Base-by-base conservation (phyloP, 1,140 invertebrate genomes). In the Mercenaria mercenaria region DNA sequence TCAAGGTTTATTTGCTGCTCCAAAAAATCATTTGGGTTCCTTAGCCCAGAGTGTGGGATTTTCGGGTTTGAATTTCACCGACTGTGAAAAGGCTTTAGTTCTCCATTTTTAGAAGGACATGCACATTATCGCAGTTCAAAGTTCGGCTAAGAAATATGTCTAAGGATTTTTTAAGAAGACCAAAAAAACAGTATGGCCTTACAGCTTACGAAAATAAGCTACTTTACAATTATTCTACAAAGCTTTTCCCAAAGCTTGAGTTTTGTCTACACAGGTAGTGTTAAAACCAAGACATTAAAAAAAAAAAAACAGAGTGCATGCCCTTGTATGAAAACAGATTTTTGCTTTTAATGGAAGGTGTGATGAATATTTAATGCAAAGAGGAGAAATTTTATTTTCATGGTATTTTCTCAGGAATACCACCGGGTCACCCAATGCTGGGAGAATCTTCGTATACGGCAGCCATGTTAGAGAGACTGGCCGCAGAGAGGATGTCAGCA, bases 401-500 rank as follows among this genome's bases (percentile, higher is more conserved):
- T 88, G 86, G 86, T 88, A 74, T 88, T 88, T 88, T 88, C 86
- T 88, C 81, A 94, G 92, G 93, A 64, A 69, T 92, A 52, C 89
- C 91, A 29, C 74, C 91, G 43, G 80, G 87, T 29, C 92, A 91
- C 64, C 88, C 85, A 43, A 88, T 91, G 47, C 64, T 90, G 23
- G 91, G 85, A 18, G 92, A 92, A 47, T 86, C 91, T 47, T 91
- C 90, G n/a, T 91, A 91, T 43, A 76, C 88, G 15, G 90, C 87
- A 13, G 88, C 88, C 18, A 90, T 84, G 50, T 74, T 94, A 50
- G 96, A 96, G 67, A 91, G 96, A 64, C 92, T 96, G n/a, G 96
- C 97, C 89, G 97, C 97, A 88, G 97, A 98, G 95, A 96, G 97
- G 90, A 96, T 98, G 92, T 86, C 94, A 34, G 95, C 94, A 37